These are phyloP conservation scores for Lamprotornis superbus DNA, from an alignment of 2,113 vertebrate species.

Conservation along the genomic window DNA sequence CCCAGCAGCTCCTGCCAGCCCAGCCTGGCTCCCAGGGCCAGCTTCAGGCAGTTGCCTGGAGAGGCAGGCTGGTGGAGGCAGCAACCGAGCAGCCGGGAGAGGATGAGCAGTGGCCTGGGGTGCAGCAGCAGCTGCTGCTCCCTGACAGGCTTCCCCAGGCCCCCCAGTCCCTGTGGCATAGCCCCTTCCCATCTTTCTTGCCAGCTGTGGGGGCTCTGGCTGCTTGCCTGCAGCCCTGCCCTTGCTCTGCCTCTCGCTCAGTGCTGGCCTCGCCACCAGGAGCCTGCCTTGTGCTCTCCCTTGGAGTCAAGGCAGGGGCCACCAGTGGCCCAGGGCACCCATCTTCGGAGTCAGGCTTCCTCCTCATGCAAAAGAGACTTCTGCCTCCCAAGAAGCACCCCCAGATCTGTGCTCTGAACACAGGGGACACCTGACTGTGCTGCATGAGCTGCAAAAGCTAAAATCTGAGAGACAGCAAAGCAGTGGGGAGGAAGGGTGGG, in stretches of 20 bases:
- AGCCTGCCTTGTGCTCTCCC: rapidly evolving
- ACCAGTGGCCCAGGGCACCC: not conserved
- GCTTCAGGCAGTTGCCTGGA: constrained; percentile 7
- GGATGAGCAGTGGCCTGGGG: not conserved
- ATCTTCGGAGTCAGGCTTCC: not conserved
- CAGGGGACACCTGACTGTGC: not conserved
- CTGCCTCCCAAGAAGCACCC: not conserved
- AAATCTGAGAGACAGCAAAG: not conserved
- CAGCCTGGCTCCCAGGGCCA: not conserved
- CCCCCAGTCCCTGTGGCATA: not conserved
- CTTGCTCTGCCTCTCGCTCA: not conserved
- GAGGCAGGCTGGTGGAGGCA: not conserved
- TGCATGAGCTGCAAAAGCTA: not conserved
- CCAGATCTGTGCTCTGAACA: not conserved
- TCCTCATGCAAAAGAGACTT: not conserved
- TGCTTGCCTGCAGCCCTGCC: not conserved
- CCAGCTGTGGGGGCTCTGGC: not conserved
- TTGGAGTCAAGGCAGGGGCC: not conserved
- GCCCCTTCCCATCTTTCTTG: not conserved
- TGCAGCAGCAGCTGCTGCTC: constrained; percentile 33
- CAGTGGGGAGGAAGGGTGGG: not conserved
- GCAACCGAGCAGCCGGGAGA: not conserved
- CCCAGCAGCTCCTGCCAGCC: not conserved
- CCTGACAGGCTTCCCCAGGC: not conserved
- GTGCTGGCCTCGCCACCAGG: not conserved